Conservation (phyloP, 2,113 vertebrate genomes). For the Furnarius figulus region DNA sequence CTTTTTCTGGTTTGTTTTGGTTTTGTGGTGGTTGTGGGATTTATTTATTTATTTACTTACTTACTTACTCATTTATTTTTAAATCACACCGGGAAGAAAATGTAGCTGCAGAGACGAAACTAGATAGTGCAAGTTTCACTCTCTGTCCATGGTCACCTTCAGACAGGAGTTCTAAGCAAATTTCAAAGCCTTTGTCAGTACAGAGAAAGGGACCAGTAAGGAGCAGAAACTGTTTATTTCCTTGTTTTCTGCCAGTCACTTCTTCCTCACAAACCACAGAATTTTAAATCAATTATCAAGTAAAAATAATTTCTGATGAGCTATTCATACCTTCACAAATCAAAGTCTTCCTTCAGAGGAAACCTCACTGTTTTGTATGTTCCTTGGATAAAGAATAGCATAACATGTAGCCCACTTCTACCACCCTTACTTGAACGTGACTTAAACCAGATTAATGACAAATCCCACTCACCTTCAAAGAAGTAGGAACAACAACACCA, state of each 20-base stretch:
- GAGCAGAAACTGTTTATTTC: background rate
- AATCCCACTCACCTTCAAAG: background rate
- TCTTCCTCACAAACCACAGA: background rate
- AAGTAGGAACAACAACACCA: rapidly evolving
- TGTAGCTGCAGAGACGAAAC: background rate
- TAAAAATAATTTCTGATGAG: background rate
- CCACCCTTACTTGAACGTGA: background rate
- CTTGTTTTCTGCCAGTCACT: background rate
- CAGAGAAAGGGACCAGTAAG: background rate
- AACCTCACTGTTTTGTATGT: background rate
- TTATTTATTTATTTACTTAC: no score
- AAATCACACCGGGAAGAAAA: background rate
- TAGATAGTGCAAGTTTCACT: background rate
- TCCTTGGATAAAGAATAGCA: background rate
- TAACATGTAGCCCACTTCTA: background rate
- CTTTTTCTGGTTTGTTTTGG: background rate
- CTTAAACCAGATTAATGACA: background rate
- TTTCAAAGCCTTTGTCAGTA: background rate
- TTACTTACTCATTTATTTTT: background rate
- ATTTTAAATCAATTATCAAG: background rate
- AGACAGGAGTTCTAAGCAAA: background rate
- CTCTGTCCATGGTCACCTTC: background rate
- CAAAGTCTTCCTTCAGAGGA: background rate
- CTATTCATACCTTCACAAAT: background rate
- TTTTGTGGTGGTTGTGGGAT: background rate